Conservation (phyloP, 2,113 vertebrate genomes). For the Trichechus manatus region DNA sequence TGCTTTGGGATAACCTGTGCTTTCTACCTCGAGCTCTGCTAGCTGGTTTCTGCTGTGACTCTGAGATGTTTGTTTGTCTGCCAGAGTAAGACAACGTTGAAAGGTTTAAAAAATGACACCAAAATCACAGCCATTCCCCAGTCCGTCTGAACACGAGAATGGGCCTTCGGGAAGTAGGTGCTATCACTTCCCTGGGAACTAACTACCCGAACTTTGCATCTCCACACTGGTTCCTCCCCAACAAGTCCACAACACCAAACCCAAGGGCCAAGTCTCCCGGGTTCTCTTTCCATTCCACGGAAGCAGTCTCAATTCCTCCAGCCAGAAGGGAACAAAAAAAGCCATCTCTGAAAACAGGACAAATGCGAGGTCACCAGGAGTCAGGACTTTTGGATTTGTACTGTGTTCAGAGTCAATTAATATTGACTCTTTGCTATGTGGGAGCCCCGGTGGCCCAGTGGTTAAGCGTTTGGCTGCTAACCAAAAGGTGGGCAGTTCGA, state of each 20-base stretch:
- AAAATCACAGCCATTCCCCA: not conserved
- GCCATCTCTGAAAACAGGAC: not conserved
- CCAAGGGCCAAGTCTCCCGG: not conserved
- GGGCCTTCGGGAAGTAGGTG: not conserved
- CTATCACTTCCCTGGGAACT: not conserved
- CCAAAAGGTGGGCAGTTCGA: too few relatives aligned
- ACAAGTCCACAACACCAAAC: not conserved
- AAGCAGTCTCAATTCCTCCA: not conserved
- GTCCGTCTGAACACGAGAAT: not conserved
- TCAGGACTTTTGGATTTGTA: not conserved
- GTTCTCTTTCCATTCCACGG: accelerated
- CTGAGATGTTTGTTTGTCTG: not conserved
- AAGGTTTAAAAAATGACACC: not conserved
- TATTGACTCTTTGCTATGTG: not conserved
- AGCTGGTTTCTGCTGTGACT: not conserved
- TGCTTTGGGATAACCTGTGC: too few relatives aligned
- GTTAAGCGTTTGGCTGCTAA: too few relatives aligned
- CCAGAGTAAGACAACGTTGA: not conserved
- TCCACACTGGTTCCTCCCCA: accelerated
- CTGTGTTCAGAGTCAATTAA: not conserved
- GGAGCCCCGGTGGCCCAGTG: not conserved
- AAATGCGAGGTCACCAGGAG: too few relatives aligned
- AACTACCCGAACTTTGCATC: not conserved
- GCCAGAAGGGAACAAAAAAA: not conserved
- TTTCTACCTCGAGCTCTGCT: not conserved